Base-by-base conservation (phyloP, 2,888 invertebrate species). In the Andrena dorsata region DNA sequence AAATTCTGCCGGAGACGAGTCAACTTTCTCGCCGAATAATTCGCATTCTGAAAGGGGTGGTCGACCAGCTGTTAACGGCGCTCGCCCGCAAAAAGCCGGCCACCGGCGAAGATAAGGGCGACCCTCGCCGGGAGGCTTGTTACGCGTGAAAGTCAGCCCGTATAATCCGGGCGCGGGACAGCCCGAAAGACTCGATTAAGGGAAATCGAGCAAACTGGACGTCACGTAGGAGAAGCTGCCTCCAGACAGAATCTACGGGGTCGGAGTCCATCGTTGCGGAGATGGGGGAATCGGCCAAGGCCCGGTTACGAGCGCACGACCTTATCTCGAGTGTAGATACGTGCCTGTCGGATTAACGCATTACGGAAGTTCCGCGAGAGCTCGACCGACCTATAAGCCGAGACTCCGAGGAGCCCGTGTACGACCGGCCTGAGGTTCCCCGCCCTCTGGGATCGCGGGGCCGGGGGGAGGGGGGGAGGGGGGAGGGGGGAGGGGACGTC, bases 331-430 rank as follows among this genome's bases (percentile, higher is more conserved):
- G 82, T 85, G 84, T 83, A 85, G 91, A 91, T 90, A 91, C 91
- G 91, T 91, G 91, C 90, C 86, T 86, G 82, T 81, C 90, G 90
- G 91, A 92, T 93, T 93, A 93, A 92, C 92, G 92, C 92, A 91
- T 93, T 93, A 92, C 92, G 91, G 91, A 93, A 93, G 91, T 93
- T 93, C 91, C 90, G 86, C 86, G 88, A 89, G 79, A 91, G 89
- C 90, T 69, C 82, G 79, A 73, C 69, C 73, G 64, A 69, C 65
- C 41, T 32, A 26, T 49, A 65, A 72, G 76, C 63, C 69, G 49
- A 23, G 66, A 51, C 28, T 23, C 13, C 20, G 82, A 28, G 32
- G 30, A 87, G 83, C 86, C 84, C 70, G 23, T 56, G 56, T 56
- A 56, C 16, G 35, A 28, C 8, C 51, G 53, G 28, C 2, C 58